Evolutionary conservation across 2,888 invertebrate species (phyloP).

Genomic region (Leucozona laternaria): DNA sequence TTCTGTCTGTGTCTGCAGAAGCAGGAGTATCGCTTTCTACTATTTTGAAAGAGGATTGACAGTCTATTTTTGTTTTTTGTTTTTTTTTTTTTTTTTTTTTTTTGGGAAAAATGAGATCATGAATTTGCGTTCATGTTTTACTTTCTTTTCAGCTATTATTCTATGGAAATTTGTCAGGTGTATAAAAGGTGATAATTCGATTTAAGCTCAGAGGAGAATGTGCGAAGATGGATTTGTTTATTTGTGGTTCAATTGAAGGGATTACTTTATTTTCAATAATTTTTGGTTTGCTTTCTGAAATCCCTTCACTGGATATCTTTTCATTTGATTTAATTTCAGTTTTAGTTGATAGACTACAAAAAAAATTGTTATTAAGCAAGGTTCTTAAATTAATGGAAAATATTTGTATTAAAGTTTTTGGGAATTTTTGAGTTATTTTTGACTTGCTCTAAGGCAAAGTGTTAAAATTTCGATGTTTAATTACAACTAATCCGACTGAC

Average conservation of each 20-base stretch:
- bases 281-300: background rate
- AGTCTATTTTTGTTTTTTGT: background rate
- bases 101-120: conserved; percentile 38
- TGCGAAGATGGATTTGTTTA: conserved; percentile 21
- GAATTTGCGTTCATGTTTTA: conserved; percentile 61
- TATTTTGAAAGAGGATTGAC: conserved; percentile 36
- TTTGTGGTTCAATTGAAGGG: conserved; percentile 57
- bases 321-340: background rate
- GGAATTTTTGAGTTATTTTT: no score
- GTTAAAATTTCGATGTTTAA: no score
- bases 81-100: background rate
- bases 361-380: no score
- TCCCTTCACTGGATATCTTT: background rate
- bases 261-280: background rate
- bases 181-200: conserved; percentile 68
- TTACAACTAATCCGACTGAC: no score
- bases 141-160: conserved; percentile 24
- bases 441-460: no score
- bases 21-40: background rate
- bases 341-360: no score
- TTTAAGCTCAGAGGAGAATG: conserved; percentile 48
- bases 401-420: no score
- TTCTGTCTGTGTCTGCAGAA: conserved; percentile 37
- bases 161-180: conserved; percentile 58
- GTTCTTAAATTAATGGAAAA: no score